Conservation (phyloP, 2,113 vertebrate species). For the Colinus virginianus region DNA sequence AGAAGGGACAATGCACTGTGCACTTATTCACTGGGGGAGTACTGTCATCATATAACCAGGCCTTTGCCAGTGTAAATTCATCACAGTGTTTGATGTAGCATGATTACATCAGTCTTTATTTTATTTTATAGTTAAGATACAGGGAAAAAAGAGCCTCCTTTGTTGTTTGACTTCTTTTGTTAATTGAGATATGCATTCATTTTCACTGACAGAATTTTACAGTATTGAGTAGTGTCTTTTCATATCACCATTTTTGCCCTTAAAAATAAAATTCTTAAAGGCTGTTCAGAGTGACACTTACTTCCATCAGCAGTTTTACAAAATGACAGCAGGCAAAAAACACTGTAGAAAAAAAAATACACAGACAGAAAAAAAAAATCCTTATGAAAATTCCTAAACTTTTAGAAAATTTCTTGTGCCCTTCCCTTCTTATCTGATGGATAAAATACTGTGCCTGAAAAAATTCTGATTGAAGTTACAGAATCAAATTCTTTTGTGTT, state of each 20-base stretch:
- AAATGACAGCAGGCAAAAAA: not conserved
- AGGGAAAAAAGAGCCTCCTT: not conserved
- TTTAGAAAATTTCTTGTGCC: not conserved
- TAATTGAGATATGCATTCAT: not conserved
- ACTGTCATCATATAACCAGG: slow-evolving; percentile 35
- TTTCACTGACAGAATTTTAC: not conserved
- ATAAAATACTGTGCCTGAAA: not conserved
- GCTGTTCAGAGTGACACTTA: not conserved
- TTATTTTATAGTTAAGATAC: not conserved
- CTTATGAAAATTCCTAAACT: not conserved
- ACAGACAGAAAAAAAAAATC: not conserved
- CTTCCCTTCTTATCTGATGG: not conserved
- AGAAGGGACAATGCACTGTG: slow-evolving; percentile 81
- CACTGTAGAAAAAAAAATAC: not conserved
- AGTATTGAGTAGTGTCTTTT: not conserved
- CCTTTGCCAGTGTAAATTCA: slow-evolving; percentile 58
- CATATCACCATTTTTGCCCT: fast-evolving
- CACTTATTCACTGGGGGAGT: slow-evolving; percentile 75
- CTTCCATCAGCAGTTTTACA: not conserved
- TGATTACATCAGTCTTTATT: slow-evolving; percentile 35
- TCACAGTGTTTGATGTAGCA: slow-evolving; percentile 51
- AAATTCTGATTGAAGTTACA: not conserved
- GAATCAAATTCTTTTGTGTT: not conserved
- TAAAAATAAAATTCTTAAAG: not conserved
- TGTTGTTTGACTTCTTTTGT: not conserved